phyloP scores from a whole-genome alignment of 2,113 vertebrate species.

The Grammomys surdaster region DNA sequence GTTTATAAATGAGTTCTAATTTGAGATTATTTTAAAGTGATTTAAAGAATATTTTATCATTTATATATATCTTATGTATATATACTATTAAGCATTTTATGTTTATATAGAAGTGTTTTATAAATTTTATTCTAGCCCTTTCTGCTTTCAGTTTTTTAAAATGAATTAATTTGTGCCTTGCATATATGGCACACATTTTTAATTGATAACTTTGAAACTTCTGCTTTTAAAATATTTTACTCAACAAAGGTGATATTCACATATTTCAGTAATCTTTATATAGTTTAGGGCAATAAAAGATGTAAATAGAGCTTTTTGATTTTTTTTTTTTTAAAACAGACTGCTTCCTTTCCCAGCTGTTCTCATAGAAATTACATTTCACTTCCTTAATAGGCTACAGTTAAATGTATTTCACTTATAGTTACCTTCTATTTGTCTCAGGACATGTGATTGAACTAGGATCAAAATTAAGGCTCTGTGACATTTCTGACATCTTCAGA shows the following conservation, averaged over 20 bases:
- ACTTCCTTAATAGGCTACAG: slow-evolving; percentile 59
- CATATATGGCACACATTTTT: slow-evolving; percentile 56
- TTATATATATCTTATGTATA: slow-evolving; percentile 8
- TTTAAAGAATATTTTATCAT: slow-evolving; percentile 49
- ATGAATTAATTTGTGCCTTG: slow-evolving; percentile 42
- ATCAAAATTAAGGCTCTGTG: slow-evolving; percentile 42
- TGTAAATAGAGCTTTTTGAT: neutral
- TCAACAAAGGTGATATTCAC: slow-evolving; percentile 27
- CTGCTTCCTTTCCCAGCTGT: slow-evolving; percentile 49
- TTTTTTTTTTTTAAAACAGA: neutral
- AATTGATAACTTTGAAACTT: slow-evolving; percentile 28
- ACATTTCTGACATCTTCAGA: slow-evolving; percentile 59
- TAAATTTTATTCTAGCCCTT: slow-evolving; percentile 54
- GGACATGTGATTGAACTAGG: slow-evolving; percentile 53
- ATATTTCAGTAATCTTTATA: neutral
- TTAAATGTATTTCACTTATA: slow-evolving; percentile 47
- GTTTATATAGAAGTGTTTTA: slow-evolving; percentile 45
- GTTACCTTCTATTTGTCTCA: slow-evolving; percentile 48
- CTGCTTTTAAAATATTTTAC: slow-evolving; percentile 21
- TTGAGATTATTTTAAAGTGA: slow-evolving; percentile 60
- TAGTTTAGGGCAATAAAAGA: neutral
- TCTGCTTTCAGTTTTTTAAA: slow-evolving; percentile 35
- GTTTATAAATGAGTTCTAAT: slow-evolving; percentile 64
- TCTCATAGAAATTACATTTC: slow-evolving; percentile 64
- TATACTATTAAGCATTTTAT: neutral